Evolutionary conservation across 2,888 invertebrate genomes (phyloP), one percentile per base, ranked within the genome.

Genomic region (Tubulanus polymorphus): DNA sequence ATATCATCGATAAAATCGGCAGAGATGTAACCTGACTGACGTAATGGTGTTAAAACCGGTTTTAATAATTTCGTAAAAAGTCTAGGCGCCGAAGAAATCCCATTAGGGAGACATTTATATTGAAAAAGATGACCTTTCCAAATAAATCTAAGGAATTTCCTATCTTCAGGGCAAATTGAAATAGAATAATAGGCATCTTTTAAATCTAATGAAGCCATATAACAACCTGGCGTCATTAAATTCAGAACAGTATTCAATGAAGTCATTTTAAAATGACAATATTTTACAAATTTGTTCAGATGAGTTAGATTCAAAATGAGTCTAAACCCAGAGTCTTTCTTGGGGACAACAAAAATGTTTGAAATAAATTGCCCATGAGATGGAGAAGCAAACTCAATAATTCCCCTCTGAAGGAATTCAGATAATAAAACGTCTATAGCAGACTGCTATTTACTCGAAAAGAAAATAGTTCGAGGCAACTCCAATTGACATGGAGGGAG

Each of bases 211-310:
- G 57, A 59, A 20, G 63, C 62, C 54, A 64, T 57, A 51, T 35
- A 62, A 56, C 60, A 60, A 23, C 47, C 50, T 25, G 52, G 53
- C 41, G 48, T 62, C 28, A 56, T 48, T 20, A 53, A 1, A 2
- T 48, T 29, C 6, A 52, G 6, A 20, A 45, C 56, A 29, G 57
- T 54, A 6, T 61, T 28, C 18, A 65, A 51, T 5, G 54, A 55
- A 3, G 60, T 60, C 63, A 65, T 65, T 53, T 65, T 61, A 48
- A 65, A 65, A 57, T 63, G 63, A 23, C 55, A 48, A 47, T 65
- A 64, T 59, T 32, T 29, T 12, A 53, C 29, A 3, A 25, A 48
- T 30, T 48, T 25, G 32, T 56, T 56, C 8, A 53, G 45, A 10
- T 59, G 28, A 30, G 59, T 60, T 1, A 64, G 48, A 49, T 61